Conservation (phyloP, 2,888 invertebrate species). For the Aphrophora alni region DNA sequence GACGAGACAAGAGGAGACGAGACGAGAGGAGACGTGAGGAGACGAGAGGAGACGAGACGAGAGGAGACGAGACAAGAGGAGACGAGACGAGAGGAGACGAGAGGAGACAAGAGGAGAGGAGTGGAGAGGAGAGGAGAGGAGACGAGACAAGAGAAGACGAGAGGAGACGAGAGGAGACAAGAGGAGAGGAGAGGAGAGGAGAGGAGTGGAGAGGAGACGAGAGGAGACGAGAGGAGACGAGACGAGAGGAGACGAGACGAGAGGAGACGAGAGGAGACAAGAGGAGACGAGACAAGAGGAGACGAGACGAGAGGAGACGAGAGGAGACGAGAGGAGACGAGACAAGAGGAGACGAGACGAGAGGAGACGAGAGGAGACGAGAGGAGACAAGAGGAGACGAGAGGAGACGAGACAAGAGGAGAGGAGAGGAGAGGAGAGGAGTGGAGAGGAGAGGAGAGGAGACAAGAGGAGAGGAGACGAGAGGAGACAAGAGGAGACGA, state of each 20-base stretch:
- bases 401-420: background rate
- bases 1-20: background rate
- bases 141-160: background rate
- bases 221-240: background rate
- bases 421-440: background rate
- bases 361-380: background rate
- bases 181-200: background rate
- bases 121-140: background rate
- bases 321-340: background rate
- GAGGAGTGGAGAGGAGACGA: background rate
- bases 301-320: background rate
- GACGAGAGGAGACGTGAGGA: background rate
- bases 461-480: background rate
- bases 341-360: background rate
- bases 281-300: background rate
- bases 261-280: background rate
- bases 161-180: background rate
- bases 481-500: background rate
- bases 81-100: background rate
- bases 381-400: background rate
- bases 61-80: background rate
- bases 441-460: slow-evolving; percentile 14
- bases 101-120: background rate
- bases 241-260: background rate
- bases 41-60: background rate